These are phyloP conservation scores for Rhyzopertha dominica DNA, from an alignment of 1,140 invertebrate genomes.

Conservation along the genomic window DNA sequence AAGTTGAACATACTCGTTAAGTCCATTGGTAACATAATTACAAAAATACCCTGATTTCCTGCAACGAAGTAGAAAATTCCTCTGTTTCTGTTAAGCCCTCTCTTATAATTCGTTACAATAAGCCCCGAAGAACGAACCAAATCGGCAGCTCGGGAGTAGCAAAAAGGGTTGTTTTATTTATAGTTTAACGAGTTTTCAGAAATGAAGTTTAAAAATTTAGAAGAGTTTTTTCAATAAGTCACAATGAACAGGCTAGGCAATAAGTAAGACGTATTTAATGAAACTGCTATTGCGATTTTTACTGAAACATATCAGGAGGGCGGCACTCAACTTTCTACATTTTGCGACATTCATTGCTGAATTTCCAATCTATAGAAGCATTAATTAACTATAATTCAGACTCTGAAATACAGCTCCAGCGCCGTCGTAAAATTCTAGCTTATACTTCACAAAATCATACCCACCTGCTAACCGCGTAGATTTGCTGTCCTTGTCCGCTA, in stretches of 20 bases:
- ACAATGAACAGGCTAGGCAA: not conserved
- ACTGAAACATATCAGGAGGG: slow-evolving; percentile 10
- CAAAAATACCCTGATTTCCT: no score
- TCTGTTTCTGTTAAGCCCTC: no score
- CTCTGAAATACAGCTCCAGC: not conserved
- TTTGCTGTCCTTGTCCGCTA: slow-evolving; percentile 9
- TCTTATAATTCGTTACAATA: no score
- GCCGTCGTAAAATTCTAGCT: not conserved
- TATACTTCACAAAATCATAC: slow-evolving; percentile 6
- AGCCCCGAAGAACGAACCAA: no score
- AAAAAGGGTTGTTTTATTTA: no score
- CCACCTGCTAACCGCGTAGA: slow-evolving; percentile 36
- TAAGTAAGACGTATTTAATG: no score
- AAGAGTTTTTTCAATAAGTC: slow-evolving; percentile 6
- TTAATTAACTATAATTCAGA: slow-evolving; percentile 6
- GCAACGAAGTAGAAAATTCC: no score
- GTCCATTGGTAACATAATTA: no score
- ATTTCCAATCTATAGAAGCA: slow-evolving; percentile 15
- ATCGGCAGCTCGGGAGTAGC: no score
- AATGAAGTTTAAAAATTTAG: not conserved
- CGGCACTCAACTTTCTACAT: not conserved
- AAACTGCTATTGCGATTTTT: slow-evolving; percentile 1
- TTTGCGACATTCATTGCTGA: slow-evolving; percentile 1
- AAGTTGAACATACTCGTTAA: no score
- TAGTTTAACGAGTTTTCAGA: no score